Evolutionary conservation across 37 sponge, comb jelly and placozoan genomes (phyloP).

Genomic region (Agelas oroides): DNA sequence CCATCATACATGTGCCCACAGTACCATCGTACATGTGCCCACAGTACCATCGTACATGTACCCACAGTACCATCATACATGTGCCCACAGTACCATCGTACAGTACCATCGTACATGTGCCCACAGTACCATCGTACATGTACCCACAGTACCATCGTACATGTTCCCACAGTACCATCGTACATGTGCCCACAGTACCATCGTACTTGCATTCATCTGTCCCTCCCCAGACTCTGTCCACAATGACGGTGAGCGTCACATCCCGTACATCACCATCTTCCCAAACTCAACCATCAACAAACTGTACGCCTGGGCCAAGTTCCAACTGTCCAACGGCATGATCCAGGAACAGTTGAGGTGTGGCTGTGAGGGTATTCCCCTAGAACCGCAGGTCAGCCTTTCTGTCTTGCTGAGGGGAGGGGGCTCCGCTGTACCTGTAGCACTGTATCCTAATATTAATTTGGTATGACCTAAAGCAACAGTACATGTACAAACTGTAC

Average conservation of each 20-base stretch:
- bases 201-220: too few relatives aligned
- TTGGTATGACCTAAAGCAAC: too few relatives aligned
- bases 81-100: background rate
- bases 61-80: too few relatives aligned
- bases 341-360: conserved; percentile 16
- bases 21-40: too few relatives aligned
- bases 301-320: conserved; percentile 4
- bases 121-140: too few relatives aligned
- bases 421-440: too few relatives aligned
- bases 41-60: too few relatives aligned
- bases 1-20: too few relatives aligned
- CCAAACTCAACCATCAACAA: conserved; percentile 18
- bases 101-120: background rate
- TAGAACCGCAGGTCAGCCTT: background rate
- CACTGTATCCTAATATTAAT: too few relatives aligned
- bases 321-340: conserved; percentile 11
- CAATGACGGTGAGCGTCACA: conserved; percentile 34
- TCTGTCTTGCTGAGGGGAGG: background rate
- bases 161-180: too few relatives aligned
- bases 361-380: conserved; percentile 10
- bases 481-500: too few relatives aligned
- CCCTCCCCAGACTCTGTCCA: conserved; percentile 21
- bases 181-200: background rate
- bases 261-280: conserved; percentile 19
- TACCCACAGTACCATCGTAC: too few relatives aligned